Evolutionary conservation across 2,113 vertebrate genomes (phyloP).

Genomic region (Cranoglanis bouderius): DNA sequence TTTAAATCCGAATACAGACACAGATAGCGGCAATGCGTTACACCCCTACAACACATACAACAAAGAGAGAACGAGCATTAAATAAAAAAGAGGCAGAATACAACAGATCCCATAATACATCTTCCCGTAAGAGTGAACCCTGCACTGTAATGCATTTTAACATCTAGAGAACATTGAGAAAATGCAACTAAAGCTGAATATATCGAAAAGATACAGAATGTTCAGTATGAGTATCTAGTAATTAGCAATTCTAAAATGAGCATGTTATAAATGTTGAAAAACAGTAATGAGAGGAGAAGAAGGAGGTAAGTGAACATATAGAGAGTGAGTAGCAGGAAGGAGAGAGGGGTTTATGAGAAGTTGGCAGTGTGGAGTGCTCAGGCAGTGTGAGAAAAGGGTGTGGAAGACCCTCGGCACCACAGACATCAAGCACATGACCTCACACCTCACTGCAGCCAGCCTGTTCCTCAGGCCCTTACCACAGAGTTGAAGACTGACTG

Average conservation of each 20-base stretch:
- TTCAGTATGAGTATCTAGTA: neutral
- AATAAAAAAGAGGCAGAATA: neutral
- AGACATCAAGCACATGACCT: conserved; percentile 39
- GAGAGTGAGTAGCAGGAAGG: neutral
- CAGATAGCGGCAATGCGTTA: neutral
- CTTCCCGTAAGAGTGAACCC: neutral
- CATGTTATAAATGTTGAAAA: neutral
- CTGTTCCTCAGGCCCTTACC: neutral
- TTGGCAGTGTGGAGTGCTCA: conserved; percentile 5
- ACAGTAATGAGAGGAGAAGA: neutral
- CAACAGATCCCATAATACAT: neutral
- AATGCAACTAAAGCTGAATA: neutral
- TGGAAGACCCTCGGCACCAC: conserved; percentile 24
- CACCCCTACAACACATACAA: neutral
- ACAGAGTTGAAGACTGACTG: neutral
- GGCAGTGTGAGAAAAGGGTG: conserved; percentile 9
- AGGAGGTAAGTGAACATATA: neutral
- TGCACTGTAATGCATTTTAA: neutral
- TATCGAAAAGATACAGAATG: neutral
- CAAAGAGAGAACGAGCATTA: neutral
- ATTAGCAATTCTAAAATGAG: neutral
- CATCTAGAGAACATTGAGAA: neutral
- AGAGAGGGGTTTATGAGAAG: too few relatives aligned
- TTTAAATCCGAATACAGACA: neutral
- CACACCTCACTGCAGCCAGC: conserved; percentile 27